Base-by-base conservation (phyloP, 2,888 invertebrate genomes). In the Pollenia griseotomentosa region DNA sequence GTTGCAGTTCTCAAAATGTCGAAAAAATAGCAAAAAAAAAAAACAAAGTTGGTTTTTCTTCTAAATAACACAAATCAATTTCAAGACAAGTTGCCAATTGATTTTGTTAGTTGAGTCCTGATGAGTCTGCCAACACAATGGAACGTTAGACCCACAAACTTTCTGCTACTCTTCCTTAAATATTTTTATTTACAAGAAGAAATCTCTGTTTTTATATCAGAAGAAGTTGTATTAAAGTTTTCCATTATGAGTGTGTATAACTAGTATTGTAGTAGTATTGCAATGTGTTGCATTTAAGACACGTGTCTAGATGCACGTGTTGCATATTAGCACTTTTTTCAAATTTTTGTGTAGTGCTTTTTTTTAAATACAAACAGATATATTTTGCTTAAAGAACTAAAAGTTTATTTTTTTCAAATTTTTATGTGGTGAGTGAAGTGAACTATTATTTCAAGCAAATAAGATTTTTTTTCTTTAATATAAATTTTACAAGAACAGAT, bases 301-400 rank as follows among this genome's bases (percentile, higher is more conserved):
- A 23, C 23, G 23, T 23, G 1, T 23, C 23, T 86, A 51, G 70
- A 78, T 85, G 88, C 88, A 88, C 86, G 88, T 85, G 88, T 71
- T 82, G 87, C 85, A 87, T 83, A 89, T 89, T 88, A 89, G 78
- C 65, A 80, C 61, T 65, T 40, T 44, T 66, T 81, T 57, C 53
- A 63, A 63, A 70, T 81, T 65, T 73, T 55, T 78, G 80, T 73
- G 73, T 66, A 68, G 48, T 53, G 61, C 40, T 75, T 83, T 77
- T 81, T 23, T 23, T 23, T 65, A 44, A 42, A 55, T 12, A 68
- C 11, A 74, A 79, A 70, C 57, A 66, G 8, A 70, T 68, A 68
- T 78, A 65, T 40, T 74, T 74, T 51, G 19, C 9, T 77, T 83
- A 83, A 77, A 73, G 66, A 77, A 9, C 8, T 53, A 59, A 81